phyloP scores from a whole-genome alignment of 2,888 invertebrate genomes.

The Aromia moschata region DNA sequence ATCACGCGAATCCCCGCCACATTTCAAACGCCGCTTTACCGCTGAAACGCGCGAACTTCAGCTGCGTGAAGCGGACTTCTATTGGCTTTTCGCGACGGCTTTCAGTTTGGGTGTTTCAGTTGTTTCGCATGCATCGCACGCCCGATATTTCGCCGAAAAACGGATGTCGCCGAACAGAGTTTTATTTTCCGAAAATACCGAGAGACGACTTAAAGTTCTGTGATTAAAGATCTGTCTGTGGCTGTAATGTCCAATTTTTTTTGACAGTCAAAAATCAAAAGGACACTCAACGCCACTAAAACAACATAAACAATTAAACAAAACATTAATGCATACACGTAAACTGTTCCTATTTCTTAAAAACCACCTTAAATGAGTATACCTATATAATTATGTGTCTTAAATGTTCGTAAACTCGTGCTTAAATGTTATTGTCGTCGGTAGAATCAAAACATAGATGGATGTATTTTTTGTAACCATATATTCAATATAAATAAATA shows the following conservation, averaged over 20 bases:
- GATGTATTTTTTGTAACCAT: constrained; percentile 34
- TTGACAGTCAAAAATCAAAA: constrained; percentile 9
- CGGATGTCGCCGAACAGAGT: constrained; percentile 26
- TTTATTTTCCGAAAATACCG: constrained; percentile 20
- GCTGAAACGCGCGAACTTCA: constrained; percentile 18
- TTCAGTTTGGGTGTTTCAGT: constrained; percentile 55
- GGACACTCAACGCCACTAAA: background rate
- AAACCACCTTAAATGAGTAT: constrained; percentile 10
- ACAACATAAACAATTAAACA: constrained; percentile 10
- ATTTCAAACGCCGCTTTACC: constrained; percentile 8
- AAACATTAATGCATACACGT: background rate
- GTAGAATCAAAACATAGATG: constrained; percentile 20
- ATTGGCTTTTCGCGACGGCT: constrained; percentile 58
- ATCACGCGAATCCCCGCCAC: constrained; percentile 2
- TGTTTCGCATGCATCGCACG: constrained; percentile 45
- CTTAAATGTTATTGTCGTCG: constrained; percentile 3
- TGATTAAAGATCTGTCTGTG: constrained; percentile 10
- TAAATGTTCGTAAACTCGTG: constrained; percentile 30
- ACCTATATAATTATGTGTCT: constrained; percentile 32
- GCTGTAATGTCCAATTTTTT: constrained; percentile 30
- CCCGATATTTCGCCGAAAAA: constrained; percentile 17
- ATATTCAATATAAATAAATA: background rate
- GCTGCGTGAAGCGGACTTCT: constrained; percentile 58
- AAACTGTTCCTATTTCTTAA: constrained; percentile 19
- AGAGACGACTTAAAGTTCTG: constrained; percentile 12